Base-by-base conservation (phyloP, 2,113 vertebrate genomes). In the Cynocephalus volans region DNA sequence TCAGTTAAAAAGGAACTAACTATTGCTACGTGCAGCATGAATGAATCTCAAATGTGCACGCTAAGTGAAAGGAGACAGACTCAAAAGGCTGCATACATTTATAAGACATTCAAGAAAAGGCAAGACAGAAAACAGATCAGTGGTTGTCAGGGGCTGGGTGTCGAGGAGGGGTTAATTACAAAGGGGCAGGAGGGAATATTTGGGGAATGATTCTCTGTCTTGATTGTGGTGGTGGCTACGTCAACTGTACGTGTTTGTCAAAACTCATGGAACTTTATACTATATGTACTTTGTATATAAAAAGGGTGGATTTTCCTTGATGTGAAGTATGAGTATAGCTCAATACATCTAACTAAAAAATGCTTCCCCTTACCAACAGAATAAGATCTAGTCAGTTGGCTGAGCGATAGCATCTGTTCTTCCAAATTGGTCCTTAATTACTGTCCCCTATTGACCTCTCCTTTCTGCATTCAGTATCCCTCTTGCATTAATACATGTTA, bases 361-460 rank as follows among this genome's bases (percentile, higher is more conserved):
- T 26, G 10, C 28, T 93, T 93, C n/a, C 64, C 18, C 79, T 69
- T 72, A 75, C 24, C 54, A 86, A 81, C 21, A 41, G 50, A 82
- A 86, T 31, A 73, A 86, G 11, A 26, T 8, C 82, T 83, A 95
- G 26, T 70, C 58, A 88, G n/a, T 80, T 64, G 84, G 50, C 19
- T 62, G 60, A 83, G 75, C 12, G 31, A 82, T 93, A 91, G 82
- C 81, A 85, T 76, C 52, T 87, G 36, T 73, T 58, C 50, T 89
- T 92, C 31, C 33, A 87, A 73, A 84, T 5, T 65, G 52, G 65
- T 93, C 76, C 65, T 95, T 84, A 96, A 64, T 69, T 72, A 56
- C 12, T 52, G 13, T 56, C 24, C 8, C 7, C 31, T 62, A 24
- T 19, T 73, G 62, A 75, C 36, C 15, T 64, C 6, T 45, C 10